Percentiles rank a stretch among this genome's conserved stretches.
These are phyloP conservation scores for Gobius niger DNA, from an alignment of 2,113 vertebrate species.

Conservation along the genomic window DNA sequence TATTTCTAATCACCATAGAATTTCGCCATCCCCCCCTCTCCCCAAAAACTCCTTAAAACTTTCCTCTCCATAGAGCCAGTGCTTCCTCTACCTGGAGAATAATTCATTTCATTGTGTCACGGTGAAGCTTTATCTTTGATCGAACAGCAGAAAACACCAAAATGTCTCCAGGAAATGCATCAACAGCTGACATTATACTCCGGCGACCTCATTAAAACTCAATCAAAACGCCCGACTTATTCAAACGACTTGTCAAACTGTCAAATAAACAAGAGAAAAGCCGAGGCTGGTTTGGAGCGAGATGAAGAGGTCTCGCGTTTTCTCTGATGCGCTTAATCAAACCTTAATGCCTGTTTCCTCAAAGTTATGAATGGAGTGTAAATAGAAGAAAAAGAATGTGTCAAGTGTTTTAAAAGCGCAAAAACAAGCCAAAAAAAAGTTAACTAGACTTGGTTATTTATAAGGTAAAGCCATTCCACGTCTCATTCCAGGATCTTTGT, in stretches of 20 bases:
- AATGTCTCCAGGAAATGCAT: neutral
- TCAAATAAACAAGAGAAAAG: slow-evolving; percentile 5
- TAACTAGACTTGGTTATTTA: too few relatives aligned
- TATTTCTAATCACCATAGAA: too few relatives aligned
- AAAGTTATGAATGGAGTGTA: too few relatives aligned
- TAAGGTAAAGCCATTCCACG: too few relatives aligned
- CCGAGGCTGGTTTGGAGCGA: neutral
- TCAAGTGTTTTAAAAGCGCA: too few relatives aligned
- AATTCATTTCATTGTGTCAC: neutral
- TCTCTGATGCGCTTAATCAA: neutral
- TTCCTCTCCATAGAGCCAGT: neutral
- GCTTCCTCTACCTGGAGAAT: neutral
- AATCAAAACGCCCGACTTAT: neutral
- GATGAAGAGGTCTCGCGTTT: neutral
- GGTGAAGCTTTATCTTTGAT: slow-evolving; percentile 13
- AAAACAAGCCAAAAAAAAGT: too few relatives aligned
- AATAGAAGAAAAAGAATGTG: too few relatives aligned
- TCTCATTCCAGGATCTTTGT: too few relatives aligned
- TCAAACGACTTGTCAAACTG: slow-evolving; percentile 7
- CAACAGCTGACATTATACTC: neutral
- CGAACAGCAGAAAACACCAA: neutral
- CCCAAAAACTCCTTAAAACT: neutral
- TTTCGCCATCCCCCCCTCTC: too few relatives aligned
- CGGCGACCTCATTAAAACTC: neutral
- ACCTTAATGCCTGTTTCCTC: neutral